Evolutionary conservation across 2,797 vertebrate species (phyloP), one percentile per base, ranked within the genome.

Genomic region (Sebastes ruberrimus): DNA sequence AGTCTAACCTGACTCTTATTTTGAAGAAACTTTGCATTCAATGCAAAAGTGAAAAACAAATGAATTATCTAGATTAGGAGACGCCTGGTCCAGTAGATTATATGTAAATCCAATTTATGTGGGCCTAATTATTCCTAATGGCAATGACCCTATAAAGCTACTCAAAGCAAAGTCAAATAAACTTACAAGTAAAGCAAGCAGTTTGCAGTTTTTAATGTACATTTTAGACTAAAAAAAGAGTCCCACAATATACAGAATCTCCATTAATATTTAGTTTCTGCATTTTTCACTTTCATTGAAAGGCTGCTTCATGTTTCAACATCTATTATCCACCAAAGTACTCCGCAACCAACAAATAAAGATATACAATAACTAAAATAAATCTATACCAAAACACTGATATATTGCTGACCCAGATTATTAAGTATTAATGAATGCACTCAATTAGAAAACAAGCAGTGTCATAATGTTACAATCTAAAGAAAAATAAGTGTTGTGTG

Each of bases 391-490:
- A 22, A 53, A 53, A 53, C n/a, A 55, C 27, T 20, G 22, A 60
- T 42, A 35, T 7, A 56, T 64, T 63, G 4, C 10, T 35, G 35
- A 69, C 46, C 16, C 25, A 30, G 60, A 82, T n/a, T 66, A 38
- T 78, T n/a, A 81, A 74, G 28, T 55, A 71, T 69, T 70, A 74
- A 83, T 62, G 59, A 76, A 8, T 10, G 32, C 20, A 6, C 56
- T 71, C 49, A 60, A 65, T 77, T 22, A 59, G 62, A 82, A 74
- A 82, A 60, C 14, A 78, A n/a, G 33, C 33, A 22, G 14, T 62
- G 30, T 69, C 13, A 66, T 57, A 14, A 65, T 73, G 69, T 64
- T 52, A 70, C 25, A 68, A 25, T 64, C 11, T 27, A 33, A 62
- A 56, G 22, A 23, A 72, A 66, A 76, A 66, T 13, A 64, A 25